Conservation (phyloP, 2,797 vertebrate species). For the Carcharodon carcharias region DNA sequence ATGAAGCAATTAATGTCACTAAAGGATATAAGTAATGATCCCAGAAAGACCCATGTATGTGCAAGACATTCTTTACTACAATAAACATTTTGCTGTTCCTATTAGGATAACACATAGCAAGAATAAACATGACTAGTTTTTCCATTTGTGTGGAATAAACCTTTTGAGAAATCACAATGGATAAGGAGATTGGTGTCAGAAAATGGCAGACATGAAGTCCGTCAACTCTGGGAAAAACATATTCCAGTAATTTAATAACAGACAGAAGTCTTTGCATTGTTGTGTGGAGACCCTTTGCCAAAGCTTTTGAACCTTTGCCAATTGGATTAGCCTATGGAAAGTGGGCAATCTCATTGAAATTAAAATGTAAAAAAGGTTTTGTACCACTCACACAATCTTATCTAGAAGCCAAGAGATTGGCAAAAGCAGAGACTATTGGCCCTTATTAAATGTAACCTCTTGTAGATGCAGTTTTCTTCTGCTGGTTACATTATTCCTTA, state of each 20-base stretch:
- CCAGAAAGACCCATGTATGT: background rate
- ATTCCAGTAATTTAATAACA: background rate
- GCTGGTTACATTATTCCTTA: background rate
- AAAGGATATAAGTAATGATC: background rate
- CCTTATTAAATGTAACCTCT: background rate
- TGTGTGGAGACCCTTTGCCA: background rate
- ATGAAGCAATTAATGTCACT: background rate
- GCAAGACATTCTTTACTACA: background rate
- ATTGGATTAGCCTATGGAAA: background rate
- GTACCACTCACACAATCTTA: background rate
- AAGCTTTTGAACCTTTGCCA: background rate
- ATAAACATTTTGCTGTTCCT: background rate
- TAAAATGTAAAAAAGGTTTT: background rate
- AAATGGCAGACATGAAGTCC: background rate
- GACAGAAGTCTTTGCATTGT: background rate
- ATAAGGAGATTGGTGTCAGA: background rate
- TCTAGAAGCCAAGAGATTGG: background rate
- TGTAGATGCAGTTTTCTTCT: background rate
- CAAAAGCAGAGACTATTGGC: background rate
- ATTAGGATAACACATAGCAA: background rate
- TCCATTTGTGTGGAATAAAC: background rate
- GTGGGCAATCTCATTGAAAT: background rate
- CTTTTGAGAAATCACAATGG: background rate
- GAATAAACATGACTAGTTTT: background rate
- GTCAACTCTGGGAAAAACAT: background rate